These are phyloP conservation scores for Tetragnatha montana DNA, from an alignment of 2,888 invertebrate genomes.

Conservation along the genomic window DNA sequence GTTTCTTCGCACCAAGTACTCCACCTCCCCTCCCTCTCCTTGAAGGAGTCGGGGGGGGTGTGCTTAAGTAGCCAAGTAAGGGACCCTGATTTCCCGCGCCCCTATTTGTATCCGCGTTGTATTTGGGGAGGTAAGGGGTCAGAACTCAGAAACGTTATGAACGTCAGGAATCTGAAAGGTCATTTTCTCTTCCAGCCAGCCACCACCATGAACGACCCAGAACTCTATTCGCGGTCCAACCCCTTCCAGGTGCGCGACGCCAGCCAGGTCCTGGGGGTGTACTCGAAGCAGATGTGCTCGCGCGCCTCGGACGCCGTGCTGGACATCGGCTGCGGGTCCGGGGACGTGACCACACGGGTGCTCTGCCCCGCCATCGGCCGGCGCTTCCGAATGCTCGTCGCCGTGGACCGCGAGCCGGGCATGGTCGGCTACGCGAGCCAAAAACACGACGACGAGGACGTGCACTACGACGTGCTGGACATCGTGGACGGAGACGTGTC, in stretches of 20 bases:
- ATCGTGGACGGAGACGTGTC: conserved; percentile 53
- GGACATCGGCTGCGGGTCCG: conserved; percentile 70
- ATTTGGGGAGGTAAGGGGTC: too few species aligned
- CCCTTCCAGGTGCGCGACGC: conserved; percentile 69
- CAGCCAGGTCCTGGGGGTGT: conserved; percentile 51
- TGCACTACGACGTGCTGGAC: conserved; percentile 65
- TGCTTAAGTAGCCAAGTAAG: too few species aligned
- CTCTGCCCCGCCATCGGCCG: conserved; percentile 37
- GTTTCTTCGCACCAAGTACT: too few species aligned
- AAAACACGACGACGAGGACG: conserved; percentile 31
- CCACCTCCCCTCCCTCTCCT: too few species aligned
- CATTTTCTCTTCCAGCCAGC: background rate
- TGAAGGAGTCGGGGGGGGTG: too few species aligned
- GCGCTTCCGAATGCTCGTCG: conserved; percentile 46
- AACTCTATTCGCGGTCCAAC: conserved; percentile 53
- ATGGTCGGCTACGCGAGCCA: conserved; percentile 58
- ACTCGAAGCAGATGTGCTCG: conserved; percentile 29
- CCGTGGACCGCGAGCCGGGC: conserved; percentile 11
- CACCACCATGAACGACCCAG: conserved; percentile 63
- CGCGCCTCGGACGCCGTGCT: conserved; percentile 48
- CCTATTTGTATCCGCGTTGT: too few species aligned
- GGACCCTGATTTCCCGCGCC: too few species aligned
- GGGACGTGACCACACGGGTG: conserved; percentile 66
- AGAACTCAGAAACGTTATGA: too few species aligned
- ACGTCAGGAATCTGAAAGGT: too few species aligned